Conservation (phyloP, 2,888 invertebrate genomes). For the Pelosia muscerda region DNA sequence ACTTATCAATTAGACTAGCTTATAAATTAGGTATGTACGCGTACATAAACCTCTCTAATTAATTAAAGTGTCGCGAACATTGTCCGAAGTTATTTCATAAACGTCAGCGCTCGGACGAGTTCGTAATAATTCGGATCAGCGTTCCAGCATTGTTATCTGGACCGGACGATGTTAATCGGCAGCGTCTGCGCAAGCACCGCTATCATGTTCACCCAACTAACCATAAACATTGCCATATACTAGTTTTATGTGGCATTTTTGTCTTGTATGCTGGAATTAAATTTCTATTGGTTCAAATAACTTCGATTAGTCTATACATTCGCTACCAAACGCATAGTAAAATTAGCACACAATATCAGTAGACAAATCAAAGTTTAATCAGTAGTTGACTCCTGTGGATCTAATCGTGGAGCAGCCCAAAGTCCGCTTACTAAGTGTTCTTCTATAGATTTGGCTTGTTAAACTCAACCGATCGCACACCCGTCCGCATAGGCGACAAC, state of each 20-base stretch:
- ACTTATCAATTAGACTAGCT: no score
- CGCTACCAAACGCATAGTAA: conserved; percentile 74
- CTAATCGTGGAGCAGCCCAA: no score
- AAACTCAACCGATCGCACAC: no score
- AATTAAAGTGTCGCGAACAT: conserved; percentile 37
- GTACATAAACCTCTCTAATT: conserved; percentile 1
- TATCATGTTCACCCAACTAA: conserved; percentile 70
- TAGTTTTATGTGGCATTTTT: conserved; percentile 23
- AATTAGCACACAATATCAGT: no score
- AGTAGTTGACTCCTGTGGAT: no score
- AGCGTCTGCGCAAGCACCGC: conserved; percentile 73
- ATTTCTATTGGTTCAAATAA: no score
- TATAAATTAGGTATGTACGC: no score
- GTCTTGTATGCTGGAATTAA: not conserved
- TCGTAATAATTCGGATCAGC: conserved; percentile 78
- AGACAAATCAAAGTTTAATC: no score
- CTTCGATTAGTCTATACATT: conserved; percentile 77
- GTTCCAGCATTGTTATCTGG: conserved; percentile 78
- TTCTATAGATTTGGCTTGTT: no score
- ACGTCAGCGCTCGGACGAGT: conserved; percentile 57
- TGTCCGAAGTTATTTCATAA: conserved; percentile 55
- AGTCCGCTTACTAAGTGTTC: no score
- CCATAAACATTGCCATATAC: conserved; percentile 58
- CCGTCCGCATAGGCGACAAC: no score
- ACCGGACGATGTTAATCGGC: conserved; percentile 81